Evolutionary conservation across 2,888 invertebrate species (phyloP).

Genomic region (Bursaphelenchus okinawaensis): DNA sequence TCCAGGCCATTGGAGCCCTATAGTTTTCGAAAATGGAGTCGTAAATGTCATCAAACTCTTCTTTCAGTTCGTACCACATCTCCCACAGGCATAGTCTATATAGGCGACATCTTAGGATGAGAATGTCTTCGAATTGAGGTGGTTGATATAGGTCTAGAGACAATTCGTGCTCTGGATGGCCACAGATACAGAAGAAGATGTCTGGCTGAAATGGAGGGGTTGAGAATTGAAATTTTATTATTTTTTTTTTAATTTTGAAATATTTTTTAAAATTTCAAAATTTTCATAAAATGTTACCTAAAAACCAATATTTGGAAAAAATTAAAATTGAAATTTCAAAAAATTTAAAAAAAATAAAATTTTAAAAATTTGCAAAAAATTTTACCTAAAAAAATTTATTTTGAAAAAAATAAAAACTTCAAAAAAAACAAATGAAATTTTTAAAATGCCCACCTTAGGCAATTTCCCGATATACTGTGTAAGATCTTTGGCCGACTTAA

Average conservation of each 20-base stretch:
- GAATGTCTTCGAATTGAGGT: not conserved
- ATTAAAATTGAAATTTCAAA: too few relatives aligned
- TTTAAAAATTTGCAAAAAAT: too few relatives aligned
- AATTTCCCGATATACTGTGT: not conserved
- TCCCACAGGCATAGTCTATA: not conserved
- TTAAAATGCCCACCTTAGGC: not conserved
- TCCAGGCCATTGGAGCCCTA: not conserved
- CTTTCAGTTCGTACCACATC: not conserved
- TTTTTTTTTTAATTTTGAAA: not conserved
- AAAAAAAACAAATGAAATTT: too few relatives aligned
- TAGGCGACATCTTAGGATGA: not conserved
- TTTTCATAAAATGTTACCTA: not conserved
- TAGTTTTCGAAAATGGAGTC: not conserved
- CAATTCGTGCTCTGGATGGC: not conserved
- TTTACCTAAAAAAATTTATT: too few relatives aligned
- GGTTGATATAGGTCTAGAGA: not conserved
- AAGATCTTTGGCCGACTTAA: not conserved
- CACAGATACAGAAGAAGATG: constrained; percentile 3
- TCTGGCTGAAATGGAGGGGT: constrained; percentile 9
- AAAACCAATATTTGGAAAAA: too few relatives aligned
- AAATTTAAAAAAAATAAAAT: too few relatives aligned
- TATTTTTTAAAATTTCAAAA: not conserved
- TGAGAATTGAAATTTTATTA: too few relatives aligned
- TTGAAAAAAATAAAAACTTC: too few relatives aligned
- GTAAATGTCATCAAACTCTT: not conserved